Base-by-base conservation (phyloP, 2,888 invertebrate species). In the Temnothorax rugatulus region DNA sequence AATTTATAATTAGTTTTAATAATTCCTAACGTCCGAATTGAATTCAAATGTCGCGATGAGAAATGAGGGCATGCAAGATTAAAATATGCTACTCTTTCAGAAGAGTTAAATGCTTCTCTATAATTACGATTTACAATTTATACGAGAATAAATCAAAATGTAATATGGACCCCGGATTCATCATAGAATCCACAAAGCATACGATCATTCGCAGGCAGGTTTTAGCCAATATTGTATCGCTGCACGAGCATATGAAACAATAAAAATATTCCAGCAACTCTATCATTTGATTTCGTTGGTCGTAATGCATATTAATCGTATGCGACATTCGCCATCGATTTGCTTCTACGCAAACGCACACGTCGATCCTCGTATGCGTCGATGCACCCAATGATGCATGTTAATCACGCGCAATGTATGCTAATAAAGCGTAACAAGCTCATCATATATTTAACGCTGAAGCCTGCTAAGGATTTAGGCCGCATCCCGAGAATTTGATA, bases 391-490 rank as follows among this genome's bases (percentile, higher is more conserved):
- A 61, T 41, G 63, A 76, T 34, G 34, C 57, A 61, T 81, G 73
- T 47, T 81, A 81, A 81, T 81, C 71, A 18, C 25, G 38, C 38
- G 59, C 34, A 73, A 73, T 38, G 38, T 81, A 81, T 47, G 38
- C 73, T 81, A 71, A 61, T 81, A 73, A 71, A 73, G 25, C 15
- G n/a, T 81, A 71, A 71, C 47, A 59, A 50, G 79, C 73, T 61
- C 79, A 59, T 79, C 34, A 29, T 50, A 77, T 57, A 68, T 77
- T 68, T 77, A 68, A 57, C 3, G 69, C 4, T 57, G n/a, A 77
- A 29, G 44, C 44, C 15, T 54, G 59, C 59, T 81, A 38, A 81
- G 38, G 25, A 61, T 81, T 73, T 71, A 81, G 57, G 54, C 15
- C 54, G 21, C 47, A 63, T 41, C 8, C 13, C 69, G 8, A 59